Conservation (phyloP, 1,140 invertebrate species). For the Stegodyphus mimosarum region DNA sequence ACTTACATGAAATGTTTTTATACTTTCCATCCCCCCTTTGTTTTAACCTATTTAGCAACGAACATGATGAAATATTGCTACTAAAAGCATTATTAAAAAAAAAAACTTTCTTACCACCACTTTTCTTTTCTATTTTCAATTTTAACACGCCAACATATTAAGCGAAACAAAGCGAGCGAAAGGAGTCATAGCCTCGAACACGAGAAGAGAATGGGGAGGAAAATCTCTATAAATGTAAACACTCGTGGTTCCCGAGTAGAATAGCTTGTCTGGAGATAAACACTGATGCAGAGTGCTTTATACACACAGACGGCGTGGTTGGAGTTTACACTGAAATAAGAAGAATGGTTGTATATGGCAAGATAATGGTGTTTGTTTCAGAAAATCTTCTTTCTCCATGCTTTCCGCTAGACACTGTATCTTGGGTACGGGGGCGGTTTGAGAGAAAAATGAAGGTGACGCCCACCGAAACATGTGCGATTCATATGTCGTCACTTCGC, state of each 20-base stretch:
- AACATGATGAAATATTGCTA: no score
- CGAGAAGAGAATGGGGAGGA: neutral
- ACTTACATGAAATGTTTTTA: no score
- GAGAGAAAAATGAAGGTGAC: neutral
- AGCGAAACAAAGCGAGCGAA: neutral
- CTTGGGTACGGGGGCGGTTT: neutral
- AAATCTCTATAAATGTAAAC: no score
- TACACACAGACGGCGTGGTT: conserved; percentile 43
- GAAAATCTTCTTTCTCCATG: neutral
- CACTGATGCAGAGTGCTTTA: conserved; percentile 47
- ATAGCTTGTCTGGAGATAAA: conserved; percentile 55
- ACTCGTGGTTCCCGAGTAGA: neutral
- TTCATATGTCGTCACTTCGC: conserved; percentile 23
- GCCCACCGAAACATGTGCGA: neutral
- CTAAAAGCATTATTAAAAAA: no score
- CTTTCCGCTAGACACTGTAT: neutral
- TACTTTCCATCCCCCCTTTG: no score
- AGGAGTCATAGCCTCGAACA: neutral
- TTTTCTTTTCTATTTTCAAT: no score
- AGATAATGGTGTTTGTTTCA: conserved; percentile 58
- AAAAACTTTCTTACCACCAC: no score
- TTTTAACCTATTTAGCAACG: no score
- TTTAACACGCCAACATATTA: no score
- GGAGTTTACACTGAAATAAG: conserved; percentile 57
- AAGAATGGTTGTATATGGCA: conserved; percentile 53